Percentiles rank a stretch among this genome's conserved stretches.
phyloP scores from a whole-genome alignment of 1,140 invertebrate species.

The Venturia canescens region DNA sequence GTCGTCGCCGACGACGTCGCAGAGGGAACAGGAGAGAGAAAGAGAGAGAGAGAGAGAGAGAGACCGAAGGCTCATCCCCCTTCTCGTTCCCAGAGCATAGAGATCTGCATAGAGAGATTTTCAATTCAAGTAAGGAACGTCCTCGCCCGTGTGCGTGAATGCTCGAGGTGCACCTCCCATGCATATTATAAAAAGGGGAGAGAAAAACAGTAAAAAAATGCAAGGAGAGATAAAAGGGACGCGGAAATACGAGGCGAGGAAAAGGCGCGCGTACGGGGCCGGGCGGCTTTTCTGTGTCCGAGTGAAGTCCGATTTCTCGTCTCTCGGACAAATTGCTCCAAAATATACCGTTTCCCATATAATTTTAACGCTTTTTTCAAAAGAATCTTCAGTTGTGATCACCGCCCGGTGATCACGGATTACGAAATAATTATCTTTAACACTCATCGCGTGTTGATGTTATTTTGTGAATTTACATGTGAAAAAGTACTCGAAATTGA shows the following conservation, averaged over 20 bases:
- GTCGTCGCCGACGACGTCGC: neutral
- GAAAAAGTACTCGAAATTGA: no score
- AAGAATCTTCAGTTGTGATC: no score
- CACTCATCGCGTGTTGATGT: no score
- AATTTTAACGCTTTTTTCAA: no score
- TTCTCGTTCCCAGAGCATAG: conserved; percentile 44
- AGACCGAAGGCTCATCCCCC: conserved; percentile 5
- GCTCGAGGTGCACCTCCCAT: conserved; percentile 56
- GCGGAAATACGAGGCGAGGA: neutral
- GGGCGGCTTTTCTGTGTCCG: neutral
- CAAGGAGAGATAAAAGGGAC: neutral
- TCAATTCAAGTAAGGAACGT: conserved; percentile 73
- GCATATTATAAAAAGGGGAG: conserved; percentile 64
- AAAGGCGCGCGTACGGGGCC: conserved; percentile 47
- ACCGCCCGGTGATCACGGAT: no score
- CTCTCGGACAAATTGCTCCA: no score
- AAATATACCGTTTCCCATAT: no score
- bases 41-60: conserved; percentile 17
- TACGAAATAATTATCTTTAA: no score
- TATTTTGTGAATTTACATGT: no score
- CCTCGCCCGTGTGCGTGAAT: conserved; percentile 53
- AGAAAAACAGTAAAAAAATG: conserved; percentile 49
- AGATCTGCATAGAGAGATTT: conserved; percentile 66
- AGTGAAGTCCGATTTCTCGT: neutral
- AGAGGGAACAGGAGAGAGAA: neutral